phyloP scores from a whole-genome alignment of 2,888 invertebrate genomes.

The Ectropis crepuscularia region DNA sequence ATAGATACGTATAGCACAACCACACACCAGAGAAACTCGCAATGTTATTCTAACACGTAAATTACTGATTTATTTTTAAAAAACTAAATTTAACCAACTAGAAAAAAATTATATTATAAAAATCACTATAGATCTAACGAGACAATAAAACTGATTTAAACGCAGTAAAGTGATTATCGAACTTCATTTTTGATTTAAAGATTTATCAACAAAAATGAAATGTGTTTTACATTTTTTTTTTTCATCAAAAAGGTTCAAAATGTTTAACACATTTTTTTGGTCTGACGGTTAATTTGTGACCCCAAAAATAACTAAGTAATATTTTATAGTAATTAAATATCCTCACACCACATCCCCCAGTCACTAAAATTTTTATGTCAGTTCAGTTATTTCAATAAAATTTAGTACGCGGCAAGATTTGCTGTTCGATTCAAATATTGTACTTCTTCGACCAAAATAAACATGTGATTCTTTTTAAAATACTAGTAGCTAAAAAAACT shows the following conservation, averaged over 20 bases:
- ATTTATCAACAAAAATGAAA: conserved; percentile 25
- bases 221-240: conserved; percentile 18
- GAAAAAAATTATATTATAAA: conserved; percentile 54
- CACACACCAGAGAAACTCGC: conserved; percentile 78
- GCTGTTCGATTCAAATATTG: background rate
- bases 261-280: conserved; percentile 26
- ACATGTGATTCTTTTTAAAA: too few relatives aligned
- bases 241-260: conserved; percentile 18
- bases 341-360: conserved; percentile 80
- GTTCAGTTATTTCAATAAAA: conserved; percentile 56
- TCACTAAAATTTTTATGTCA: conserved; percentile 53
- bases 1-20: conserved; percentile 74
- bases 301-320: conserved; percentile 25
- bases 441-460: too few relatives aligned
- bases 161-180: conserved; percentile 35
- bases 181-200: conserved; percentile 32
- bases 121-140: conserved; percentile 69
- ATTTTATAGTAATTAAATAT: conserved; percentile 28
- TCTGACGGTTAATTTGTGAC: conserved; percentile 34
- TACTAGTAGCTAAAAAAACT: too few relatives aligned
- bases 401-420: conserved; percentile 41
- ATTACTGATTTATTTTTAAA: conserved; percentile 78
- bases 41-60: conserved; percentile 73
- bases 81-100: conserved; percentile 73
- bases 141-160: conserved; percentile 53